phyloP scores from a whole-genome alignment of 2,113 vertebrate genomes.

The Hemichromis elongatus region DNA sequence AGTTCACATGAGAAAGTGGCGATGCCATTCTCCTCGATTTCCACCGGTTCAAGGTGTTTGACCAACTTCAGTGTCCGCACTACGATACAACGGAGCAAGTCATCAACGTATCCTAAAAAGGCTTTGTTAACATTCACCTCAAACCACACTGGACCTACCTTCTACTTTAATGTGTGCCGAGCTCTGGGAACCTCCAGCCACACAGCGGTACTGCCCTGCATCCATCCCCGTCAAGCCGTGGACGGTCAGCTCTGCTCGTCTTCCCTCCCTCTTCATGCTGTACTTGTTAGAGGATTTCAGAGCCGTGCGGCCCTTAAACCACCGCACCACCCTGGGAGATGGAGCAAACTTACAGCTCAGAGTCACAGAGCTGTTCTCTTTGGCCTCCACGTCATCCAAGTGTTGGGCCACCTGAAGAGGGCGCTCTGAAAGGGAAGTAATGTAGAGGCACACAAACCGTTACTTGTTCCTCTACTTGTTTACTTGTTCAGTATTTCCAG shows the following conservation, averaged over 20 bases:
- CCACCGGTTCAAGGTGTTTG: constrained; percentile 79
- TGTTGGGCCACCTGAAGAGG: constrained; percentile 79
- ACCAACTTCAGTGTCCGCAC: constrained; percentile 79
- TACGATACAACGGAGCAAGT: constrained; percentile 13
- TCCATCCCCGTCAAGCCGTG: constrained; percentile 76
- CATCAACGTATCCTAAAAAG: background rate
- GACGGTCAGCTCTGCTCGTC: constrained; percentile 80
- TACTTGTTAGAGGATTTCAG: constrained; percentile 80
- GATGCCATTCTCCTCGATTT: constrained; percentile 76
- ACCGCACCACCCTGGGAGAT: constrained; percentile 84
- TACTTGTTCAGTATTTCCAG: background rate
- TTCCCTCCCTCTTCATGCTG: constrained; percentile 78
- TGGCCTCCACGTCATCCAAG: constrained; percentile 78
- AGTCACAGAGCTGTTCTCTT: constrained; percentile 80
- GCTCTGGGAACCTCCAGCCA: constrained; percentile 80
- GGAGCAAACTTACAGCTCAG: constrained; percentile 88
- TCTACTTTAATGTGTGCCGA: constrained; percentile 78
- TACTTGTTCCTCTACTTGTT: background rate
- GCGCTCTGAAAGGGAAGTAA: constrained; percentile 73
- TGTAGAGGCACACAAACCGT: background rate
- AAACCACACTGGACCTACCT: constrained; percentile 65
- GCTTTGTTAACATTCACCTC: background rate
- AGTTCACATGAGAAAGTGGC: constrained; percentile 82
- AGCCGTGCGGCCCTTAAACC: constrained; percentile 83
- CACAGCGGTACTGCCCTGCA: constrained; percentile 83